These are phyloP conservation scores for Microtus richardsoni DNA, from an alignment of 2,113 vertebrate genomes.

Conservation along the genomic window DNA sequence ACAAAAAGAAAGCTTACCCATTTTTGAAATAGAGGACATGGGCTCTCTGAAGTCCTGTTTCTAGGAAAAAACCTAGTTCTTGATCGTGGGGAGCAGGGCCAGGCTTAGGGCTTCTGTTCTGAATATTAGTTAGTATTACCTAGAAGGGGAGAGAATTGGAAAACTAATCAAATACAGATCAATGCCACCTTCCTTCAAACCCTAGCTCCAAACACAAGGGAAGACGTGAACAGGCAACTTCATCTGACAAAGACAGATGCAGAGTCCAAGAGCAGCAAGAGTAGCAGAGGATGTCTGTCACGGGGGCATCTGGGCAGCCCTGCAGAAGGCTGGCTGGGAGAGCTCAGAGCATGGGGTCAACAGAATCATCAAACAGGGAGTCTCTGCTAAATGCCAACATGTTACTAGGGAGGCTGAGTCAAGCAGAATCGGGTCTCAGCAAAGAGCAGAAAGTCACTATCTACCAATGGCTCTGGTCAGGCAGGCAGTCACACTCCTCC, in stretches of 20 bases:
- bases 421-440: not conserved
- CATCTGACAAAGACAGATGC: not conserved
- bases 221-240: not conserved
- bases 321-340: not conserved
- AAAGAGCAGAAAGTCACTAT: not conserved
- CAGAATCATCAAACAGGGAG: not conserved
- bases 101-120: conserved; percentile 98
- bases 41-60: conserved; percentile 98
- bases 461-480: not conserved
- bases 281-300: not conserved
- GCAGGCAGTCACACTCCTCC: not conserved
- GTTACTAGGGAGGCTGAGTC: not conserved
- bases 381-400: not conserved
- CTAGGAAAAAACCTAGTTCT: conserved; percentile 98
- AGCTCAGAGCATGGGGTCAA: not conserved
- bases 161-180: conserved; percentile 67
- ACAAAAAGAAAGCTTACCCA: conserved; percentile 88
- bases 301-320: not conserved
- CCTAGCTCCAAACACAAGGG: not conserved
- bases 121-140: conserved; percentile 94
- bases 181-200: not conserved
- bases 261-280: fast-evolving
- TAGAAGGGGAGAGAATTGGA: conserved; percentile 83
- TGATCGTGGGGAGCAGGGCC: conserved; percentile 95
- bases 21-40: conserved; percentile 99